A percentile compares a stretch with the other conserved stretches of the same genome.
Conservation (phyloP, 2,797 vertebrate genomes). For the Cetoscarus ocellatus region DNA sequence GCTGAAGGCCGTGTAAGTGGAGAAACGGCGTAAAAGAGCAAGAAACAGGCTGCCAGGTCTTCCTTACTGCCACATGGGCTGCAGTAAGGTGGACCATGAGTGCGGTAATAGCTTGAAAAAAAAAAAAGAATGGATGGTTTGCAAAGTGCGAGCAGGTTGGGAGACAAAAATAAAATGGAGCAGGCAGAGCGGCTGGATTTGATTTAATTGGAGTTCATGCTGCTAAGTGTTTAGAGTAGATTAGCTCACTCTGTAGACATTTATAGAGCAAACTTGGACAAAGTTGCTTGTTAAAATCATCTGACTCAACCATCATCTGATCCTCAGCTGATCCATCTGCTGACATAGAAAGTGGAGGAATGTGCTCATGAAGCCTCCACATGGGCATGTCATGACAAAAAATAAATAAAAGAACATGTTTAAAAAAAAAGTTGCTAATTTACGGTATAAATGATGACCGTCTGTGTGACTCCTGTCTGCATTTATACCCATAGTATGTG, state of each 20-base stretch:
- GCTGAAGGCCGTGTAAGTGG: slow-evolving; percentile 39
- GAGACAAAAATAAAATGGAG: slow-evolving; percentile 31
- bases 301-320: slow-evolving; percentile 78
- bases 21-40: slow-evolving; percentile 53
- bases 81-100: slow-evolving; percentile 21
- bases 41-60: slow-evolving; percentile 49
- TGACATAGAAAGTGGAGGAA: slow-evolving; percentile 63
- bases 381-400: slow-evolving; percentile 32
- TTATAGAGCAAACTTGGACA: slow-evolving; percentile 45
- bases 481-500: no score
- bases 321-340: slow-evolving; percentile 78
- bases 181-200: slow-evolving; percentile 17
- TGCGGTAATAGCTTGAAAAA: slow-evolving; percentile 10
- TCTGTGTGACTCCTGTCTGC: no score
- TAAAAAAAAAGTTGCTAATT: background rate
- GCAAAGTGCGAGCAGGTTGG: slow-evolving; percentile 12
- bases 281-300: slow-evolving; percentile 68
- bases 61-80: slow-evolving; percentile 21
- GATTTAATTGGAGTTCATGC: slow-evolving; percentile 16
- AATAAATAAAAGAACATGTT: slow-evolving; percentile 8
- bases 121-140: slow-evolving; percentile 13
- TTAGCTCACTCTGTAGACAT: slow-evolving; percentile 28
- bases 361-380: slow-evolving; percentile 46
- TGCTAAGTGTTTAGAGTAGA: background rate
- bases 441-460: no score